Percentiles rank a stretch among this genome's conserved stretches.
phyloP scores from a whole-genome alignment of 2,888 invertebrate genomes.

The Drosophila differens region DNA sequence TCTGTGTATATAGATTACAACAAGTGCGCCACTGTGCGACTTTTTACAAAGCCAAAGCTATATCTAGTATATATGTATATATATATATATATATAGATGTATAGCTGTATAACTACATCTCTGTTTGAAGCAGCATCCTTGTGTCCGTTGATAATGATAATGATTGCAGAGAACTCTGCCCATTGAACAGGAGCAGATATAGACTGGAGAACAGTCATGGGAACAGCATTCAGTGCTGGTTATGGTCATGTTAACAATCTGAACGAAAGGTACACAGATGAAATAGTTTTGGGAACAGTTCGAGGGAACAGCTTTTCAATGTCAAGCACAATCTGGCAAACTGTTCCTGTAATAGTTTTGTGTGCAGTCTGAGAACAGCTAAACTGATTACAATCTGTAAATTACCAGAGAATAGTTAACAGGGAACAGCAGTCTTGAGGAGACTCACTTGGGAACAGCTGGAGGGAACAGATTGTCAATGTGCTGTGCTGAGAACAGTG shows the following conservation, averaged over 20 bases:
- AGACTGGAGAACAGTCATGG: background rate
- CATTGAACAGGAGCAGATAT: background rate
- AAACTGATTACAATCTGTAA: background rate
- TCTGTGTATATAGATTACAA: slow-evolving; percentile 47
- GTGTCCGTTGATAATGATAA: slow-evolving; percentile 22
- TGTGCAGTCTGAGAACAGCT: background rate
- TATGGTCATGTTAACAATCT: background rate
- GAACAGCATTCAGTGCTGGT: background rate
- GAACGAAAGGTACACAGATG: background rate
- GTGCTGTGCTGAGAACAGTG: background rate
- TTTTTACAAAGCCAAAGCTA: slow-evolving; percentile 13
- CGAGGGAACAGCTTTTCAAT: background rate
- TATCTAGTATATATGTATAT: background rate
- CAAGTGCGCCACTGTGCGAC: slow-evolving; percentile 25
- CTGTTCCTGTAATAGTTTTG: background rate
- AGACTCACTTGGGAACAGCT: background rate
- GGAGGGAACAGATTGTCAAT: background rate
- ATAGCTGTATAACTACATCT: slow-evolving; percentile 6
- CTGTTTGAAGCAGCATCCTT: slow-evolving; percentile 10
- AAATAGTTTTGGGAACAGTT: background rate
- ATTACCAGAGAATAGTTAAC: background rate
- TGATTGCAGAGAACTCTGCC: slow-evolving; percentile 11
- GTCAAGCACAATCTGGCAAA: background rate
- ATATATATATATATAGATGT: background rate
- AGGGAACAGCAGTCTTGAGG: background rate